Conservation (phyloP, 1,140 invertebrate genomes). For the Dendrolimus kikuchii region DNA sequence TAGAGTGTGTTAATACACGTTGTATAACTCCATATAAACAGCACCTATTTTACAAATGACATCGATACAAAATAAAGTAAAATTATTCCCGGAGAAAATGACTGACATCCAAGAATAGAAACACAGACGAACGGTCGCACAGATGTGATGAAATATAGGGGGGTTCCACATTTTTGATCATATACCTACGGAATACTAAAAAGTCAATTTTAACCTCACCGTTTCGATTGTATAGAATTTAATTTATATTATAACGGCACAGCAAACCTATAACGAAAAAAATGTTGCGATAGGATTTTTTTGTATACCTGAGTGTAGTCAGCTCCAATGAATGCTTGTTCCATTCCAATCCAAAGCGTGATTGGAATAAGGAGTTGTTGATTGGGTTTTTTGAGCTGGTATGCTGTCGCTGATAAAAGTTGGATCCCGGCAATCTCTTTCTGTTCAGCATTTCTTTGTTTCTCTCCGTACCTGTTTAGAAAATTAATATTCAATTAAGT, state of each 20-base stretch:
- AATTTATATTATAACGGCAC: slow-evolving; percentile 5
- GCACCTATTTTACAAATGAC: no score
- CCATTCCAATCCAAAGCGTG: slow-evolving; percentile 97
- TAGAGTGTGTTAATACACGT: no score
- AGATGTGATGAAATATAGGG: no score
- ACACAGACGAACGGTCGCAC: no score
- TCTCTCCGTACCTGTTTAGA: slow-evolving; percentile 81
- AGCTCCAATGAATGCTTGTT: slow-evolving; percentile 95
- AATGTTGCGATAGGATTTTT: slow-evolving; percentile 2
- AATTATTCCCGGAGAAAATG: no score
- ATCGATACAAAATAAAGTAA: no score
- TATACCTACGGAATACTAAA: no score
- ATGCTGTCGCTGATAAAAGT: slow-evolving; percentile 90
- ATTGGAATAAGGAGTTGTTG: slow-evolving; percentile 95
- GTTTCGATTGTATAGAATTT: slow-evolving; percentile 2
- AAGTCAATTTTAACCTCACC: background rate
- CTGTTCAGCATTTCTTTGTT: slow-evolving; percentile 79
- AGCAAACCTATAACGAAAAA: slow-evolving; percentile 1
- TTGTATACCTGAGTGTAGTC: slow-evolving; percentile 92
- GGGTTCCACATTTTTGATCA: no score
- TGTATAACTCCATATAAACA: no score
- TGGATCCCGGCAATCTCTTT: slow-evolving; percentile 84
- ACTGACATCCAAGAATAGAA: no score
- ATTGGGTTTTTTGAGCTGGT: slow-evolving; percentile 91
- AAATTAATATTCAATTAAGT: background rate